Conservation (phyloP, 2,888 invertebrate species). For the Troides aeacus region DNA sequence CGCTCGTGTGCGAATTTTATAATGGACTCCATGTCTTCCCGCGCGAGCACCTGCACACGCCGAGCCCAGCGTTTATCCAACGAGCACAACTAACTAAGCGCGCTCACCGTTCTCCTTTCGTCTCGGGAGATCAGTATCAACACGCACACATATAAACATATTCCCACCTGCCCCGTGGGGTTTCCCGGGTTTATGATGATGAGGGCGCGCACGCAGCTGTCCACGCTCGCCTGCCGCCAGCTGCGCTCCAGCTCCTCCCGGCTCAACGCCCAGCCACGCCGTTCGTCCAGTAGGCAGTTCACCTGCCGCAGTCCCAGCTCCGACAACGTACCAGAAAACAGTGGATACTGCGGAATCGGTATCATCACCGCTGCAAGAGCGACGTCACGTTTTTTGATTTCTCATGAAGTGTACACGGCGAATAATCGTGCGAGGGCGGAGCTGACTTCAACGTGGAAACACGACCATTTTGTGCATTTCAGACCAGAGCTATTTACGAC, state of each 20-base stretch:
- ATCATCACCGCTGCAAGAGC: constrained; percentile 89
- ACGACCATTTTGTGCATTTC: too few relatives aligned
- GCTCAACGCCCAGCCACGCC: constrained; percentile 90
- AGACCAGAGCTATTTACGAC: too few relatives aligned
- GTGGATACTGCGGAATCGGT: constrained; percentile 98
- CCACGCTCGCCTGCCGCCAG: constrained; percentile 81
- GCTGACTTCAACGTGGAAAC: too few relatives aligned
- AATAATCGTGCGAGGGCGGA: too few relatives aligned
- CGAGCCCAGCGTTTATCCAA: background rate
- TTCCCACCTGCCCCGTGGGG: constrained; percentile 89
- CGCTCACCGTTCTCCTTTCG: background rate
- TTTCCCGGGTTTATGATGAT: constrained; percentile 99
- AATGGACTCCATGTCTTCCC: constrained; percentile 91
- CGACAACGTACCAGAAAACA: constrained; percentile 95
- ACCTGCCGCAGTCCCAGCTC: constrained; percentile 92
- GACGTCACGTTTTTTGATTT: too few relatives aligned
- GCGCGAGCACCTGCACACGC: constrained; percentile 85
- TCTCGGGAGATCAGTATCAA: background rate
- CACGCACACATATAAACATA: background rate
- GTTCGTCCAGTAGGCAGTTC: constrained; percentile 94
- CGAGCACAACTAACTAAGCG: too few relatives aligned
- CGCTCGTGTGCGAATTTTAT: constrained; percentile 94
- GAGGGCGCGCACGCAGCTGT: constrained; percentile 89
- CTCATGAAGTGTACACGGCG: too few relatives aligned
- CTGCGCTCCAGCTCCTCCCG: constrained; percentile 85